phyloP scores from a whole-genome alignment of 1,140 invertebrate genomes.

The Pogonognathellus flavescens region DNA sequence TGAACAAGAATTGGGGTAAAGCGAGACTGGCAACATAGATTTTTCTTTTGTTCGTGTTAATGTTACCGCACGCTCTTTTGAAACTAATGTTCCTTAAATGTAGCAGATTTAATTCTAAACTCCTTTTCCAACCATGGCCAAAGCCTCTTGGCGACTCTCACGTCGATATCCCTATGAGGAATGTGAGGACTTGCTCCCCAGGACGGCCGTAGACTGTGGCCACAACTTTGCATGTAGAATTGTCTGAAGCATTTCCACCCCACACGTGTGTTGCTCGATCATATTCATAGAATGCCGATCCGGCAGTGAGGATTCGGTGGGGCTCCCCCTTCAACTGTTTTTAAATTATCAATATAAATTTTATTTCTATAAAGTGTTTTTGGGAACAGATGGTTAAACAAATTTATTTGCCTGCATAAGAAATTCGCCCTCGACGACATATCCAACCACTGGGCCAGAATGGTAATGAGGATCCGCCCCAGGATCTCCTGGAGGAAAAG shows the following conservation, averaged over 20 bases:
- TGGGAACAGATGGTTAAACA: background rate
- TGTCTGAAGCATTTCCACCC: constrained; percentile 1
- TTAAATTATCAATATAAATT: background rate
- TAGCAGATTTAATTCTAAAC: too few relatives aligned
- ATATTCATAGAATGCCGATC: background rate
- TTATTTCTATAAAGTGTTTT: background rate
- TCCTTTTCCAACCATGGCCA: constrained; percentile 1
- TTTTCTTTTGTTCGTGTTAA: too few relatives aligned
- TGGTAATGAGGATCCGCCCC: constrained; percentile 16
- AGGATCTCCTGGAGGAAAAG: constrained; percentile 37
- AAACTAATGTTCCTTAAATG: too few relatives aligned
- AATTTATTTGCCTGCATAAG: constrained; percentile 31
- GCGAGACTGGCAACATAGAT: too few relatives aligned
- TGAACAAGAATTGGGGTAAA: too few relatives aligned
- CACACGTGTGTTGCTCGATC: background rate
- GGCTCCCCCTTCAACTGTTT: background rate
- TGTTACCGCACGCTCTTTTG: too few relatives aligned
- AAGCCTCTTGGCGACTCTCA: background rate
- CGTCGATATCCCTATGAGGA: constrained; percentile 16
- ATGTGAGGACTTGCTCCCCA: constrained; percentile 13
- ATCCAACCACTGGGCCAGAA: constrained; percentile 35
- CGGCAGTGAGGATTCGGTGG: background rate
- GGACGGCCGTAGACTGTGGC: constrained; percentile 9
- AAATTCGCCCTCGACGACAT: constrained; percentile 53
- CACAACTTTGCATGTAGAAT: background rate